Conservation (phyloP, 2,888 invertebrate species). For the Teleogryllus oceanicus region DNA sequence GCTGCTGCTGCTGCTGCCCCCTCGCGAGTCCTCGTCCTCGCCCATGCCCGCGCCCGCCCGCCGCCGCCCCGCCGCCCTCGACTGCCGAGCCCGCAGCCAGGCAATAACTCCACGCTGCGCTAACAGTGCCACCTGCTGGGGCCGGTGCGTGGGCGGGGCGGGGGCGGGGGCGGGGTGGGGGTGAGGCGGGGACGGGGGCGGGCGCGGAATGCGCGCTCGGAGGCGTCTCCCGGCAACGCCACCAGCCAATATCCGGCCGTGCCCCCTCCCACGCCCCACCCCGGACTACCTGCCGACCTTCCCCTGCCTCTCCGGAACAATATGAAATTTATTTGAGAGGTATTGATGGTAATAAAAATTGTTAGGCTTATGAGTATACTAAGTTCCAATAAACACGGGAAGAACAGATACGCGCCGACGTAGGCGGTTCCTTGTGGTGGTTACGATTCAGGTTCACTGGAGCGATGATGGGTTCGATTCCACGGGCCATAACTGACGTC, state of each 20-base stretch:
- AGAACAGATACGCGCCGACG: not conserved
- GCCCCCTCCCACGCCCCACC: not conserved
- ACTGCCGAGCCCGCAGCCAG: constrained; percentile 38
- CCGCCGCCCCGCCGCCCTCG: constrained; percentile 38
- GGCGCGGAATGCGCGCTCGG: not conserved
- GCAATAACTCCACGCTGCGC: not conserved
- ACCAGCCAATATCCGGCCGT: not conserved
- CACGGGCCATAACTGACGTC: too few species aligned
- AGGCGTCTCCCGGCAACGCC: constrained; percentile 8
- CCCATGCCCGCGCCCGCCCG: too few species aligned
- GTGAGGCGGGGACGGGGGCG: not conserved
- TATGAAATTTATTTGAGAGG: constrained; percentile 33
- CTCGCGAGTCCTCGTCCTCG: too few species aligned
- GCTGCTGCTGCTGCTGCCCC: too few species aligned
- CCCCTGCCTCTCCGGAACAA: constrained; percentile 28
- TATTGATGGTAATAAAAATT: constrained; percentile 31
- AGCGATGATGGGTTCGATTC: too few species aligned
- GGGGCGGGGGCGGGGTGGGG: not conserved
- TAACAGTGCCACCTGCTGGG: not conserved
- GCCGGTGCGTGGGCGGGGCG: constrained; percentile 7
- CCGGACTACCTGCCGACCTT: constrained; percentile 3
- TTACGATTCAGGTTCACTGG: too few species aligned
- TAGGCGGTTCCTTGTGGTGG: too few species aligned
- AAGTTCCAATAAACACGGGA: constrained; percentile 18
- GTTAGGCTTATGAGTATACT: constrained; percentile 24